Percentiles rank a stretch among this genome's conserved stretches.
Evolutionary conservation across 2,113 vertebrate genomes (phyloP).

Genomic region (Trochalopteron elliotii): DNA sequence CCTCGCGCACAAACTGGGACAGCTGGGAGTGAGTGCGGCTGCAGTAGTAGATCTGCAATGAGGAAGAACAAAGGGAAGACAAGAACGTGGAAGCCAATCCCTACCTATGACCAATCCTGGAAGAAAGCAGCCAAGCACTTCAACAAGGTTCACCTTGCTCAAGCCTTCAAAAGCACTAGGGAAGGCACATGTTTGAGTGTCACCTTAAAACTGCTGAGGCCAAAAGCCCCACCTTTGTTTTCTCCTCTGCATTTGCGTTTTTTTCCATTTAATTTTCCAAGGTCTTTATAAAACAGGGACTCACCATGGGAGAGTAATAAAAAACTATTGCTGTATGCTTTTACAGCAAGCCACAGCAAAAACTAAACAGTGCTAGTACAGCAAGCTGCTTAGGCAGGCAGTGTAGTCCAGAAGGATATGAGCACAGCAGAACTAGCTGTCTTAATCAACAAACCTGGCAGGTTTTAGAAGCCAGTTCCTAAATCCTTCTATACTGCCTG

Average conservation of each 20-base stretch:
- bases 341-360: conserved; percentile 6
- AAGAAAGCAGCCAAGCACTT: not conserved
- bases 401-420: not conserved
- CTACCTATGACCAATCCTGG: not conserved
- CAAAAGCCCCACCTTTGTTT: not conserved
- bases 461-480: not conserved
- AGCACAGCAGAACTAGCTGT: not conserved
- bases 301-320: not conserved
- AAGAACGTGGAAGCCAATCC: not conserved
- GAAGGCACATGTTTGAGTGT: not conserved
- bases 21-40: conserved; percentile 97
- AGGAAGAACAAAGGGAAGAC: not conserved
- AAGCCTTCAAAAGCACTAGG: not conserved
- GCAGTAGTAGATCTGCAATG: conserved; percentile 92
- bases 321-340: not conserved
- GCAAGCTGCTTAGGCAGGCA: not conserved
- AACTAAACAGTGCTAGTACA: not conserved
- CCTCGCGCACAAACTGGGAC: conserved; percentile 91
- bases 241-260: not conserved
- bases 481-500: not conserved
- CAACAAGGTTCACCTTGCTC: not conserved
- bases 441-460: not conserved
- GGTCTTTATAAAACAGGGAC: not conserved
- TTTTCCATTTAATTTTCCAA: not conserved
- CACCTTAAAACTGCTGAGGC: not conserved